Evolutionary conservation across 2,113 vertebrate genomes (phyloP).

Genomic region (Eublepharis macularius): DNA sequence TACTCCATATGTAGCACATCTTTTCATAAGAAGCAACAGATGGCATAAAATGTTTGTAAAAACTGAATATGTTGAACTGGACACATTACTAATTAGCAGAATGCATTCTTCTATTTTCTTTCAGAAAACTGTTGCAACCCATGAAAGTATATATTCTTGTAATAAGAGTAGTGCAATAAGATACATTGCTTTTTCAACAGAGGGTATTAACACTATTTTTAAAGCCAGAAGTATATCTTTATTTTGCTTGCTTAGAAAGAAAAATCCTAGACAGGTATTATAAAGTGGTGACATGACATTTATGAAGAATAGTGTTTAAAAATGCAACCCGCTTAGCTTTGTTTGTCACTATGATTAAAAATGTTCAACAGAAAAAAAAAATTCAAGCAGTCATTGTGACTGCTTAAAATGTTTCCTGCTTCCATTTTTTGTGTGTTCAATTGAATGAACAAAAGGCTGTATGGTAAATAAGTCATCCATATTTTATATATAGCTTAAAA

Average conservation of each 20-base stretch:
- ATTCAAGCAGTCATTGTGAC: conserved; percentile 12
- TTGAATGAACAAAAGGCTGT: not conserved
- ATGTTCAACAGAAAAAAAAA: not conserved
- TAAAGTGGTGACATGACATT: not conserved
- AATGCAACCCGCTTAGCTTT: conserved; percentile 25
- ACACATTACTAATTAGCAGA: conserved; percentile 53
- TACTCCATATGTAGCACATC: conserved; percentile 30
- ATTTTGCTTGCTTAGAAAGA: not conserved
- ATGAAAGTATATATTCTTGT: conserved; percentile 28
- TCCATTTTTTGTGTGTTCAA: not conserved
- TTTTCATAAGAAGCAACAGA: conserved; percentile 47
- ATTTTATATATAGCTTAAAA: conserved; percentile 40
- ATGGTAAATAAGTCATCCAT: conserved; percentile 30
- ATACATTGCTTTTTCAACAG: conserved; percentile 19
- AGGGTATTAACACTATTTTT: not conserved
- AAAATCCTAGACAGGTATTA: not conserved
- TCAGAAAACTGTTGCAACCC: conserved; percentile 31
- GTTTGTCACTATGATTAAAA: not conserved
- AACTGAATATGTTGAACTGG: conserved; percentile 68
- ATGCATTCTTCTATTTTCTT: conserved; percentile 51
- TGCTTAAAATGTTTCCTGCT: conserved; percentile 20
- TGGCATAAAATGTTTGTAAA: conserved; percentile 57
- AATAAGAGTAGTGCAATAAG: not conserved
- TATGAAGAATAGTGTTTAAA: not conserved
- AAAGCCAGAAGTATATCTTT: not conserved